Evolutionary conservation across 2,113 vertebrate genomes (phyloP), one percentile per base, ranked within the genome.

Genomic region (Psophia crepitans): DNA sequence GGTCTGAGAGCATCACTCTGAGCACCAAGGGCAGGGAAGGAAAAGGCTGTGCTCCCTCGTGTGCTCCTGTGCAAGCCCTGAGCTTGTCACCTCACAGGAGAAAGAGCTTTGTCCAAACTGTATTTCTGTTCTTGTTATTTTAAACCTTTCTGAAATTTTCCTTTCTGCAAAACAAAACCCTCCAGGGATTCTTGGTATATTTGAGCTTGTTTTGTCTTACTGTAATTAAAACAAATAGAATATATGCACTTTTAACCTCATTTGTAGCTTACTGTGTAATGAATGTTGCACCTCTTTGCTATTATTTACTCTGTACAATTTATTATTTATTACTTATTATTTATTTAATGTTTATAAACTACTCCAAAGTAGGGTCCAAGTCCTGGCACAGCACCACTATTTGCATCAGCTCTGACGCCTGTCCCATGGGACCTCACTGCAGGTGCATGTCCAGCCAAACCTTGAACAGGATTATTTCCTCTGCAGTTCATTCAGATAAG

Each of bases 181-280:
- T 85, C 48, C 37, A 49, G 58, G 82, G 65, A 33, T 53, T 73
- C 84, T 80, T 78, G 58, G 41, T 90, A 79, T 53, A 22, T 81
- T 53, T 75, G 35, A 70, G 75, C 89, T 94, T 95, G 85, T 80
- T 95, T 93, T 73, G 79, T 96, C 87, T 73, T 27, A 64, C 48
- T 93, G 85, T 85, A 87, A 94, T 84, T 92, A 89, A 94, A 97
- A 66, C 58, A 78, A 80, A 89, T 58, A 58, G 84, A 96, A 93
- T 60, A 73, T 51, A 48, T 2, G 4, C 19, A 48, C 51, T 94
- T 96, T 64, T 84, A 76, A 87, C n/a, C 68, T 96, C 51, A 39
- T 82, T 65, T 83, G 30, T 80, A 87, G 75, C 44, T 41, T 44
- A 49, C 33, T 4, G 12, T 3, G 8, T 96, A 54, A 87, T 71